These are phyloP conservation scores for Mythimna vitellina DNA, from an alignment of 2,888 invertebrate genomes.

Conservation along the genomic window DNA sequence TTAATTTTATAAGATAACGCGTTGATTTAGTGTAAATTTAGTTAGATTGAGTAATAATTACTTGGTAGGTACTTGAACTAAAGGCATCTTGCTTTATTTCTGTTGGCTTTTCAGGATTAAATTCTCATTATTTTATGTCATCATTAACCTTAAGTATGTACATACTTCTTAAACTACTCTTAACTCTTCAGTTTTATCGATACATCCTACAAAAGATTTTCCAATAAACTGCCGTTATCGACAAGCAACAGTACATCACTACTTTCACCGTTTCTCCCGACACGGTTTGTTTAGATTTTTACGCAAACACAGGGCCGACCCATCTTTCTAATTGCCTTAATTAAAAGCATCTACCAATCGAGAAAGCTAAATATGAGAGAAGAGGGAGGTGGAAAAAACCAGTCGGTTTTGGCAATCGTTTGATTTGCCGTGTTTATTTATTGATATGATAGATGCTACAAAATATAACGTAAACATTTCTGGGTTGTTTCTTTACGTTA, in stretches of 20 bases:
- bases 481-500: background rate
- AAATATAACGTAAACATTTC: conserved; percentile 8
- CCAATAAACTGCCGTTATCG: conserved; percentile 43
- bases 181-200: conserved; percentile 3
- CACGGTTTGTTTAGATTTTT: conserved; percentile 88
- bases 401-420: conserved; percentile 53
- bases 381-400: conserved; percentile 51
- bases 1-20: too few relatives aligned
- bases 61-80: background rate
- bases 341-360: conserved; percentile 83
- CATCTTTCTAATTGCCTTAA: conserved; percentile 90
- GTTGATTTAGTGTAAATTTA: too few relatives aligned
- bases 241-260: conserved; percentile 61
- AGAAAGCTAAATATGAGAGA: conserved; percentile 69
- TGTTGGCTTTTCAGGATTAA: background rate
- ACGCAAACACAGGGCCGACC: conserved; percentile 84
- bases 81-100: too few relatives aligned
- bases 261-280: conserved; percentile 68
- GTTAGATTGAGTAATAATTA: too few relatives aligned
- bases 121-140: background rate
- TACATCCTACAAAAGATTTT: background rate
- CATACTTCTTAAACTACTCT: background rate
- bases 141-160: background rate
- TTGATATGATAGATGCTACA: conserved; percentile 37
- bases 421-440: conserved; percentile 48